Conservation (phyloP, 2,113 vertebrate species). For the Colius striatus region DNA sequence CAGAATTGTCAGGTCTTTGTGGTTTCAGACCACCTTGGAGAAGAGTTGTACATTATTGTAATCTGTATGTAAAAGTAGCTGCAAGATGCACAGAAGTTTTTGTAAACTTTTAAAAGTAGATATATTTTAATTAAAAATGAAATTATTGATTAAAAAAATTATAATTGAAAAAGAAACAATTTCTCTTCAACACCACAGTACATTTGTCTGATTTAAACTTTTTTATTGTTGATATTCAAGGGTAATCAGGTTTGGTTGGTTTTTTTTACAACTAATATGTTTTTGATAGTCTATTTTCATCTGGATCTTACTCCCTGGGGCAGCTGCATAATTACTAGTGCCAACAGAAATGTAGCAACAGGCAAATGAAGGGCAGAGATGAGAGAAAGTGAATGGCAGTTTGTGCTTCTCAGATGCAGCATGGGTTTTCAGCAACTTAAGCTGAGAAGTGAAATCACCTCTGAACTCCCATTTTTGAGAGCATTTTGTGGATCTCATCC, state of each 20-base stretch:
- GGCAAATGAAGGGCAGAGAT: neutral
- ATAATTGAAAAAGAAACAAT: no score
- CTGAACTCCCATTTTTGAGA: neutral
- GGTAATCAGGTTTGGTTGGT: neutral
- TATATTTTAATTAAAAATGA: conserved; percentile 72
- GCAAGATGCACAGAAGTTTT: conserved; percentile 78
- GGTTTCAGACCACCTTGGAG: conserved; percentile 39
- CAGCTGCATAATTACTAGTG: neutral
- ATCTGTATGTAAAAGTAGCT: conserved; percentile 74
- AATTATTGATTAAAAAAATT: conserved; percentile 64
- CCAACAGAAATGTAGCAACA: neutral
- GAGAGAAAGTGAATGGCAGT: neutral
- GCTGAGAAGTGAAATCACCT: neutral
- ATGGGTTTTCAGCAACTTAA: neutral
- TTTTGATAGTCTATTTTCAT: neutral
- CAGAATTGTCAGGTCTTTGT: conserved; percentile 46
- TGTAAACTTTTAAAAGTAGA: conserved; percentile 76
- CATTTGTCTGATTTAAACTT: neutral
- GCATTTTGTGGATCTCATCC: neutral
- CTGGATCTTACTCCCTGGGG: neutral
- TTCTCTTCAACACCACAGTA: neutral
- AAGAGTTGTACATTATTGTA: conserved; percentile 68
- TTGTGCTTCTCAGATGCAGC: neutral
- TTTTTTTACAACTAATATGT: neutral
- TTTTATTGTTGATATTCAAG: neutral